Percentiles rank a stretch among this genome's conserved stretches.
Evolutionary conservation across 1,140 invertebrate species (phyloP).

Genomic region (Agrypnia vestita): DNA sequence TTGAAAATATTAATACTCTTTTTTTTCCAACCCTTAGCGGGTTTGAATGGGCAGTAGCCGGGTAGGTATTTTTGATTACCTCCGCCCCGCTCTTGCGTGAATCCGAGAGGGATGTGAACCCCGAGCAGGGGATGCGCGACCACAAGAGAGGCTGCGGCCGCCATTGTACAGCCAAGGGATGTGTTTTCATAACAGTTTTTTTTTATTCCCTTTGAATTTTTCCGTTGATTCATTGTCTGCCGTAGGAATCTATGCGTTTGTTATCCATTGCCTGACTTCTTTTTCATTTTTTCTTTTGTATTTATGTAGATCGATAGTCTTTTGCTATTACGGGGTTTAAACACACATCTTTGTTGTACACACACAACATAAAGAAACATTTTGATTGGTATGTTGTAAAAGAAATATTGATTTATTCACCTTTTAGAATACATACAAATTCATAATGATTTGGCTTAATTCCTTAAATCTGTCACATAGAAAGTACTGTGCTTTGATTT

Average conservation of each 20-base stretch:
- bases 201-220: conserved; percentile 35
- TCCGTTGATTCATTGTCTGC: conserved; percentile 29
- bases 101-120: conserved; percentile 2
- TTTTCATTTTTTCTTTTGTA: not conserved
- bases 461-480: no score
- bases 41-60: not conserved
- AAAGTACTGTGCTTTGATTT: no score
- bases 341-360: no score
- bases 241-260: conserved; percentile 1
- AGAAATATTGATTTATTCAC: no score
- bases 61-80: conserved; percentile 29
- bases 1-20: no score
- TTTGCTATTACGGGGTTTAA: not conserved
- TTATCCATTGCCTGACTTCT: not conserved
- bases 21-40: not conserved
- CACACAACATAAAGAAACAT: no score
- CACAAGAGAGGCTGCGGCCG: not conserved
- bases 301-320: conserved; percentile 12
- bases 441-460: no score
- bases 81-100: conserved; percentile 12
- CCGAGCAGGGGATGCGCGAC: not conserved
- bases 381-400: no score
- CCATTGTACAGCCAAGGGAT: conserved; percentile 33
- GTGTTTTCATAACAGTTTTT: conserved; percentile 35
- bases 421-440: no score